phyloP scores from a whole-genome alignment of 2,113 vertebrate genomes.

The Callocephalon fimbriatum region DNA sequence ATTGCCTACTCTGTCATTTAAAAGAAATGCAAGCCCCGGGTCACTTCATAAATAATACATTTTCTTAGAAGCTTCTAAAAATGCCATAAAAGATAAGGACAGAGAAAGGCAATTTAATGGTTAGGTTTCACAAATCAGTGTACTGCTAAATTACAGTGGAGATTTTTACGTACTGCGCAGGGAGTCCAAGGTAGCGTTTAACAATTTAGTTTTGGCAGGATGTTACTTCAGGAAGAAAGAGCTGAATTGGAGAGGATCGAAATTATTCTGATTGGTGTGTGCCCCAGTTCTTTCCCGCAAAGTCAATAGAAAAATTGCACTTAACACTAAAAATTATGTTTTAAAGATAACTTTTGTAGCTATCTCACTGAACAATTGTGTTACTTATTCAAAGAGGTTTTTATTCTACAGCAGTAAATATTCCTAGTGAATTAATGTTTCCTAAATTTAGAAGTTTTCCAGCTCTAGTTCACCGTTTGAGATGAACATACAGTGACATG shows the following conservation, averaged over 20 bases:
- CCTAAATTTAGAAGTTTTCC: background rate
- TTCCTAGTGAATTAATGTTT: background rate
- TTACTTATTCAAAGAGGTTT: background rate
- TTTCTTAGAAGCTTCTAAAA: background rate
- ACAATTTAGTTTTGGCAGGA: background rate
- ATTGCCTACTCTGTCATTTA: background rate
- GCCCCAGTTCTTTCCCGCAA: background rate
- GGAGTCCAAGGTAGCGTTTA: background rate
- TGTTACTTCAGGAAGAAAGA: background rate
- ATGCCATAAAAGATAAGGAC: background rate
- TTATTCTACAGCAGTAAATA: background rate
- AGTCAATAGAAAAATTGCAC: background rate
- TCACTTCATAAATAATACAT: background rate
- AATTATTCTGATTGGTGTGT: background rate
- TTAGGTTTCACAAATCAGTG: background rate
- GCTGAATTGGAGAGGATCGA: background rate
- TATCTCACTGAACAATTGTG: background rate
- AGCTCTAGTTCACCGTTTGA: background rate
- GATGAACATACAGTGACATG: background rate
- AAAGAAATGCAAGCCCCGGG: background rate
- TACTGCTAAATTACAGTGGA: background rate
- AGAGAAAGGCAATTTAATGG: constrained; percentile 1
- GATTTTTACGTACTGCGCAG: background rate
- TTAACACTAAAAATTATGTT: background rate
- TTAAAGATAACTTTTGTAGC: background rate